Evolutionary conservation across 2,797 vertebrate genomes (phyloP).

Genomic region (Cynodonichthys magdalenae): DNA sequence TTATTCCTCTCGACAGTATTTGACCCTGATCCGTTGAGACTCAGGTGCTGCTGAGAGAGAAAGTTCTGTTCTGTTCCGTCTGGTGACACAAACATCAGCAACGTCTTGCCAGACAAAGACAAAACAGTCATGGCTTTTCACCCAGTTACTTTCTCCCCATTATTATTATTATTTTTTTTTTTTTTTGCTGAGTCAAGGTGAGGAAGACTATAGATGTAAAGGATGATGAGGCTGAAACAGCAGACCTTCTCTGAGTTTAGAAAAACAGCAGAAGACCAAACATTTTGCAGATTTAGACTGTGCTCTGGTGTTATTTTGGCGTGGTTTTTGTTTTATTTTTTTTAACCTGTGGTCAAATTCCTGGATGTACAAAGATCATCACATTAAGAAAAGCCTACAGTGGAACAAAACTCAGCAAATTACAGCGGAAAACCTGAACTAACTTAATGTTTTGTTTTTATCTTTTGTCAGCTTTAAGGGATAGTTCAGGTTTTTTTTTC

Average conservation of each 20-base stretch:
- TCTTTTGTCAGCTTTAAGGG: too few relatives aligned
- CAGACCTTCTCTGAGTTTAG: constrained; percentile 5
- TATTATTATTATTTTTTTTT: too few relatives aligned
- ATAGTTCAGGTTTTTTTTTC: too few relatives aligned
- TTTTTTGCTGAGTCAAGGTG: constrained; percentile 12
- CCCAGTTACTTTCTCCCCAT: background rate
- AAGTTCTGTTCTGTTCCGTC: background rate
- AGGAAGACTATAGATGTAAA: background rate
- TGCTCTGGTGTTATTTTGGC: too few relatives aligned
- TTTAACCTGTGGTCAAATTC: too few relatives aligned
- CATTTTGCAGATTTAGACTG: too few relatives aligned
- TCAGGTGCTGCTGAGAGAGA: constrained; percentile 26
- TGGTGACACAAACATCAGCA: constrained; percentile 30
- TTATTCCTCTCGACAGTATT: background rate
- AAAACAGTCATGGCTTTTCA: constrained; percentile 4
- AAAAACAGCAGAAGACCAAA: background rate
- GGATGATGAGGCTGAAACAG: constrained; percentile 6
- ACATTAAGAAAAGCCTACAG: too few relatives aligned
- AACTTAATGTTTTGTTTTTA: too few relatives aligned
- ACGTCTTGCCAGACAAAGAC: background rate
- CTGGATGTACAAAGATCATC: too few relatives aligned
- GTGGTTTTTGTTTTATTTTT: too few relatives aligned
- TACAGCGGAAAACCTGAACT: too few relatives aligned
- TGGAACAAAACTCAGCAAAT: too few relatives aligned
- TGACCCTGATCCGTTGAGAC: constrained; percentile 6